phyloP scores from a whole-genome alignment of 2,888 invertebrate genomes.

The Pandemis heparana region DNA sequence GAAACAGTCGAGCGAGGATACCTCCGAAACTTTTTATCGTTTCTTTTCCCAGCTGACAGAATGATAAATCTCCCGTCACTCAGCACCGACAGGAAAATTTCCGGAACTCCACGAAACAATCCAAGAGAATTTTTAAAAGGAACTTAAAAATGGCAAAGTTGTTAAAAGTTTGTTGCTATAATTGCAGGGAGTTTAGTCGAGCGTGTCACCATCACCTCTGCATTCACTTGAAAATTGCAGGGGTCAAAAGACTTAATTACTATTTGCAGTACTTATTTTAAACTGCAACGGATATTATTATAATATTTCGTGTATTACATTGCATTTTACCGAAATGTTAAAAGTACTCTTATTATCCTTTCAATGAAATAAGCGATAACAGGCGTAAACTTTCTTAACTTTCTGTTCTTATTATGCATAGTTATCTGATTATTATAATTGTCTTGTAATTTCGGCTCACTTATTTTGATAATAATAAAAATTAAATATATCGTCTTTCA shows the following conservation, averaged over 20 bases:
- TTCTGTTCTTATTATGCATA: background rate
- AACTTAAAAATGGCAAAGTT: conserved; percentile 49
- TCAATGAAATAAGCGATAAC: background rate
- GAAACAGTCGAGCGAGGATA: conserved; percentile 13
- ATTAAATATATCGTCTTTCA: too few relatives aligned
- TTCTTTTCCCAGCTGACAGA: conserved; percentile 57
- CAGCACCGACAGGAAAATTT: conserved; percentile 62
- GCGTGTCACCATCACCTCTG: conserved; percentile 45
- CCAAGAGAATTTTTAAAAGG: conserved; percentile 47
- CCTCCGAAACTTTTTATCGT: conserved; percentile 41
- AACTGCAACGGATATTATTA: background rate
- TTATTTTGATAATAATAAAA: too few relatives aligned
- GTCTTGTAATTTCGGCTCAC: background rate
- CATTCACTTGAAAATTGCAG: conserved; percentile 41
- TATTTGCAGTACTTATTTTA: background rate
- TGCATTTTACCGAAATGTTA: background rate
- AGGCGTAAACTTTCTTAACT: background rate
- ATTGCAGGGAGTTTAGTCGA: conserved; percentile 47
- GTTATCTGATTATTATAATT: too few relatives aligned
- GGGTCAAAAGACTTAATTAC: conserved; percentile 29
- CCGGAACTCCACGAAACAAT: conserved; percentile 58
- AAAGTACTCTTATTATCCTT: background rate
- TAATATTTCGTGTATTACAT: background rate
- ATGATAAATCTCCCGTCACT: conserved; percentile 66
- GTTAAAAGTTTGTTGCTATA: conserved; percentile 50